Conservation (phyloP, 1,140 invertebrate species). For the Chrysopa pallens region DNA sequence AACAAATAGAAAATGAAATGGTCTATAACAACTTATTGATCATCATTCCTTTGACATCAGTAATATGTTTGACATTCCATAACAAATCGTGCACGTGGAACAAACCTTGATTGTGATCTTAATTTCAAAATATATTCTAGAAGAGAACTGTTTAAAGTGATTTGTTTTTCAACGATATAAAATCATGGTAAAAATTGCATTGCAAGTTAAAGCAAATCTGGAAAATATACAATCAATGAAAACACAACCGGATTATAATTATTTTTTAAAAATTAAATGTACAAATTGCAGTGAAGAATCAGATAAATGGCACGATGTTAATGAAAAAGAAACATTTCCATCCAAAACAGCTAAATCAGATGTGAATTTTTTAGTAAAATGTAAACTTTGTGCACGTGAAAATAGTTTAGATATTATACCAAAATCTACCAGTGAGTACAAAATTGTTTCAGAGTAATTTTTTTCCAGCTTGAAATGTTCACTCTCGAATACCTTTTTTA, state of each 20-base stretch:
- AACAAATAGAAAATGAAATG: too few species aligned
- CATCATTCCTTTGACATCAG: too few species aligned
- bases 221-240: slow-evolving; percentile 49
- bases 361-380: slow-evolving; percentile 68
- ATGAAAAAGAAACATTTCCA: slow-evolving; percentile 43
- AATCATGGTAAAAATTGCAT: slow-evolving; percentile 49
- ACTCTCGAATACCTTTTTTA: too few species aligned
- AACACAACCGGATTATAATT: slow-evolving; percentile 44
- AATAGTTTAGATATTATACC: slow-evolving; percentile 62
- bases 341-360: slow-evolving; percentile 51
- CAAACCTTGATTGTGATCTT: too few species aligned
- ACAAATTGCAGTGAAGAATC: slow-evolving; percentile 62
- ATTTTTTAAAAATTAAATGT: slow-evolving; percentile 57
- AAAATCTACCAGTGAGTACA: slow-evolving; percentile 36
- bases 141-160: too few species aligned
- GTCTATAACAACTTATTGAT: too few species aligned
- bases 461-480: too few species aligned
- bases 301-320: slow-evolving; percentile 65
- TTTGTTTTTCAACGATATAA: too few species aligned
- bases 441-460: slow-evolving; percentile 2
- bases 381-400: slow-evolving; percentile 72
- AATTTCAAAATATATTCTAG: too few species aligned
- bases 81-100: too few species aligned
- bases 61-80: too few species aligned
- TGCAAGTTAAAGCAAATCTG: slow-evolving; percentile 44